phyloP scores from a whole-genome alignment of 2,888 invertebrate genomes.

The Xestia c-nigrum region DNA sequence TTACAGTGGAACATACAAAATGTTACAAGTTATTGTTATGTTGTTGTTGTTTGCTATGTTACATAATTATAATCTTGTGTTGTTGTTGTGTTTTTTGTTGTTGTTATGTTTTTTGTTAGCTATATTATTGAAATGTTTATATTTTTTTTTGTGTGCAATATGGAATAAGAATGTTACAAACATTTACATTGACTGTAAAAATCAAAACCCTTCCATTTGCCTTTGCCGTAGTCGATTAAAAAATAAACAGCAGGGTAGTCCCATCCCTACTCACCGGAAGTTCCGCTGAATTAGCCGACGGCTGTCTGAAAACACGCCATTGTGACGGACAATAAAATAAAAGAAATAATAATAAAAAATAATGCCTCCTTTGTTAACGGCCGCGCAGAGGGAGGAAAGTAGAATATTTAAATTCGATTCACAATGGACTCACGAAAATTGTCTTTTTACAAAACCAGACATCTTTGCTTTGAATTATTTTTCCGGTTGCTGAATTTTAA shows the following conservation, averaged over 20 bases:
- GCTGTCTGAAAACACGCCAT: slow-evolving; percentile 67
- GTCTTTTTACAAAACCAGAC: slow-evolving; percentile 66
- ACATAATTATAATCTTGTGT: too few relatives aligned
- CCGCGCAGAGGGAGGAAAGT: slow-evolving; percentile 60
- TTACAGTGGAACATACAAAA: too few relatives aligned
- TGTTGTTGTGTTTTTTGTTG: too few relatives aligned
- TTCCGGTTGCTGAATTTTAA: slow-evolving; percentile 25
- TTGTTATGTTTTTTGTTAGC: too few relatives aligned
- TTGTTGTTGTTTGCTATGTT: too few relatives aligned
- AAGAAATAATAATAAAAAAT: slow-evolving; percentile 83
- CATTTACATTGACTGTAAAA: not conserved
- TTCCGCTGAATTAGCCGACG: slow-evolving; percentile 56
- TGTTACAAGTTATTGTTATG: too few relatives aligned
- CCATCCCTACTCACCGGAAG: slow-evolving; percentile 62
- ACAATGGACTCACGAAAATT: slow-evolving; percentile 73
- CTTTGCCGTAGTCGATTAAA: slow-evolving; percentile 1
- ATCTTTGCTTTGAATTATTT: slow-evolving; percentile 33
- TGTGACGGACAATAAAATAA: slow-evolving; percentile 78
- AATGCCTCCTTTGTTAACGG: slow-evolving; percentile 74
- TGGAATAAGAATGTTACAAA: not conserved
- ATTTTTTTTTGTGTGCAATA: too few relatives aligned
- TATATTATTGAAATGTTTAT: too few relatives aligned
- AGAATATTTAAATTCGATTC: slow-evolving; percentile 80
- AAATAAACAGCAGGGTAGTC: not conserved
- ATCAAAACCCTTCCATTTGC: not conserved